Evolutionary conservation across 2,797 vertebrate genomes (phyloP), one percentile per base, ranked within the genome.

Genomic region (Spheniscus humboldti): DNA sequence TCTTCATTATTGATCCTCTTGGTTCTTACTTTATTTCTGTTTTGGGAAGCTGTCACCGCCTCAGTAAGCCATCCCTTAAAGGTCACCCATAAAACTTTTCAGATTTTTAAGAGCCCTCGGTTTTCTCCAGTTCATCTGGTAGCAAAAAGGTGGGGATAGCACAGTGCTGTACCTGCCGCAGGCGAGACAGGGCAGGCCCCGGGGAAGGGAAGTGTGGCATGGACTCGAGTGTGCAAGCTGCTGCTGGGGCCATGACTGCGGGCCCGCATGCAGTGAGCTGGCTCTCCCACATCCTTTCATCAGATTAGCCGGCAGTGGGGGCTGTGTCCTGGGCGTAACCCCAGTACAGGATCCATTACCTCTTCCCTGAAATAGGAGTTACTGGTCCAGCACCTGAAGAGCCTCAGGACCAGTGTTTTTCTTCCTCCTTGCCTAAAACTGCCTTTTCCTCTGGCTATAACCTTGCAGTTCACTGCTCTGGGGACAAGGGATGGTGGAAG

Each of bases 241-340:
- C 67, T 86, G 67, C 78, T 33, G 74, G 52, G 50, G 22, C 11
- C 3, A 0, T n/a, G 28, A 74, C 28, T 0, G 15, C 15, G 55
- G 24, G 82, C 2, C 43, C 2, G 0, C 2, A 12, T 1, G n/a
- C 25, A 5, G 28, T 6, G 53, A 71, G 56, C 30, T 75, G 66
- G 7, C 18, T 68, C 39, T 76, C 24, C 72, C 1, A 3, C 18
- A 20, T 18, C 78, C 62, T 30, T 48, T 11, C 0, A 0, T 20
- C 60, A n/a, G 8, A 1, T 24, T 19, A 60, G n/a, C 31, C 67
- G 43, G 39, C 39, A 67, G 27, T 10, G 43, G 17, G 28, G 15
- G 10, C 69, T 80, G 33, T 74, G 39, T 45, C 55, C 63, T 45
- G 45, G 15, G 30, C 1, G 0, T 22, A 69, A 10, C 19, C 55